These are phyloP conservation scores for Nycticryphes semicollaris DNA, from an alignment of 2,113 vertebrate genomes.

Conservation along the genomic window DNA sequence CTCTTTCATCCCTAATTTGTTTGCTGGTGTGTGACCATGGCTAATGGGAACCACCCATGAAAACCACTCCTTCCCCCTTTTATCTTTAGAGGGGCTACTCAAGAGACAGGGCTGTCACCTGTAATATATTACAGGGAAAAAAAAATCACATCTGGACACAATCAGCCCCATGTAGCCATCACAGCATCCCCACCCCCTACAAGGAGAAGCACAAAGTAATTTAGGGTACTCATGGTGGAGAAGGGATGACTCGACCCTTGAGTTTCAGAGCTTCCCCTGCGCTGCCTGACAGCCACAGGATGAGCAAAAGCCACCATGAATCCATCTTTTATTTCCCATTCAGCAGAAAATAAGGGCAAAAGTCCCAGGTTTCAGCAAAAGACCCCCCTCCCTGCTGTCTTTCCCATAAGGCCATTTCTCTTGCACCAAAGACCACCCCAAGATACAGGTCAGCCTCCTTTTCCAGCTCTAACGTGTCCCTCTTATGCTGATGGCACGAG, in stretches of 20 bases:
- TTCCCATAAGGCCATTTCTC: background rate
- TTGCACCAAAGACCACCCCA: rapidly evolving
- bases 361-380: background rate
- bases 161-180: constrained; percentile 20
- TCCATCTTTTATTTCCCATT: background rate
- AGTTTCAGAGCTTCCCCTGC: background rate
- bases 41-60: constrained; percentile 53
- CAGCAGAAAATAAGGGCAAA: background rate
- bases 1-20: background rate
- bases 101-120: constrained; percentile 48
- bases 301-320: background rate
- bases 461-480: background rate
- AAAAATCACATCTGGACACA: constrained; percentile 57
- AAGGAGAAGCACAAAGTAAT: background rate
- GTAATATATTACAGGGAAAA: constrained; percentile 3
- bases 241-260: background rate
- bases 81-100: constrained; percentile 55
- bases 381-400: rapidly evolving
- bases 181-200: background rate
- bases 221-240: background rate
- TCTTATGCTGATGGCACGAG: background rate
- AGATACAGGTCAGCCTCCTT: background rate
- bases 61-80: constrained; percentile 54
- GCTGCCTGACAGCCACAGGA: background rate
- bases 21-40: background rate